These are phyloP conservation scores for Ctenodactylus gundi DNA, from an alignment of 2,113 vertebrate genomes.

Conservation along the genomic window DNA sequence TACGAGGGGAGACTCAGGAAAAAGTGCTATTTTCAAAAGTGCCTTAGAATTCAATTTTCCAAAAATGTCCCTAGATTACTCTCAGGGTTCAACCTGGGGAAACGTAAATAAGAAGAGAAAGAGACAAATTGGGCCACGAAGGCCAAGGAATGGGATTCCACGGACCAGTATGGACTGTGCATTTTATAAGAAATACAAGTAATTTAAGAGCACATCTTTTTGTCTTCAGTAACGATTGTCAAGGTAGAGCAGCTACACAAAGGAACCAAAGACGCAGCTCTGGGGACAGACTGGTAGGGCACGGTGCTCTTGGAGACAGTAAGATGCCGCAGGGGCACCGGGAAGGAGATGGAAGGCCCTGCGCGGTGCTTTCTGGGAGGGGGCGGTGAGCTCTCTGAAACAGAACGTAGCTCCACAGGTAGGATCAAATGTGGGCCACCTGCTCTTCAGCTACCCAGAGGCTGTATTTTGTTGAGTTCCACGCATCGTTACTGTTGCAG, in stretches of 20 bases:
- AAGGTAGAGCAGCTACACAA: neutral
- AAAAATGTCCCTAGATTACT: neutral
- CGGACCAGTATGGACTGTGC: constrained; percentile 45
- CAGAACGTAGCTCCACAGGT: neutral
- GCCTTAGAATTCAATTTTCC: constrained; percentile 28
- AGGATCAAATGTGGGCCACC: neutral
- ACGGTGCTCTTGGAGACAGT: accelerated
- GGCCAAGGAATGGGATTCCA: constrained; percentile 17
- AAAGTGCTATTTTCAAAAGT: constrained; percentile 4
- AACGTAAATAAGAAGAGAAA: constrained; percentile 36
- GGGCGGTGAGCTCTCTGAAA: neutral
- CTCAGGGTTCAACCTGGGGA: neutral
- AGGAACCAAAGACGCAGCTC: neutral
- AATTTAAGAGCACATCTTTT: neutral
- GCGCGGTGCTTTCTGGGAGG: neutral
- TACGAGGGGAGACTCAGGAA: constrained; percentile 44
- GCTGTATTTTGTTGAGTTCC: neutral
- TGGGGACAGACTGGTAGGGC: neutral
- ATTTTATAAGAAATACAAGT: constrained; percentile 30
- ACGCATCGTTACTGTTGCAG: neutral
- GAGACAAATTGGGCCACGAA: constrained; percentile 9
- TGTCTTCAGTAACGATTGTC: neutral
- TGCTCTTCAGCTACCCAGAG: neutral
- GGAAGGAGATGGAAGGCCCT: neutral
- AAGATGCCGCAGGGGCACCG: neutral